Evolutionary conservation across 1,140 invertebrate species (phyloP).

Genomic region (Aplysia californica): DNA sequence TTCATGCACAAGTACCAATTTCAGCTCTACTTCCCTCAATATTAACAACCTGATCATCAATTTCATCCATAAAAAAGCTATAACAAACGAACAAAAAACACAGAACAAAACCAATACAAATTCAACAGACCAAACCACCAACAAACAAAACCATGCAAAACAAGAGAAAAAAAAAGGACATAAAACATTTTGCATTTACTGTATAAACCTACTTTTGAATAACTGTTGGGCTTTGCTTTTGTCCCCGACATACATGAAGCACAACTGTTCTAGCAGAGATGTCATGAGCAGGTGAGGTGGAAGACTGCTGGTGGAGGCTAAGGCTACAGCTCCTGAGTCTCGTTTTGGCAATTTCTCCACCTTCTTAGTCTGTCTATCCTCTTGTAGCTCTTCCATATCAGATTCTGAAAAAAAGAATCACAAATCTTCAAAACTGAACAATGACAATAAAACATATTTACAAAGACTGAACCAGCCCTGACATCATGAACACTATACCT

Average conservation of each 20-base stretch:
- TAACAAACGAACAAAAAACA: too few relatives aligned
- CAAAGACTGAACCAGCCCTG: not conserved
- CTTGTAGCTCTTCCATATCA: constrained; percentile 14
- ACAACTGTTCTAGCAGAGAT: constrained; percentile 51
- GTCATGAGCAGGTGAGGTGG: constrained; percentile 52
- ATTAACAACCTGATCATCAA: too few relatives aligned
- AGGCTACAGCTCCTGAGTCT: constrained; percentile 4
- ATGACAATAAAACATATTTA: too few relatives aligned
- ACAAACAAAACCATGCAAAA: too few relatives aligned
- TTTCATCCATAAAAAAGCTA: too few relatives aligned
- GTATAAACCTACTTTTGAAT: constrained; percentile 46
- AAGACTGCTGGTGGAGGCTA: constrained; percentile 35
- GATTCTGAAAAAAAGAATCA: constrained; percentile 19
- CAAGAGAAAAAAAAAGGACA: too few relatives aligned
- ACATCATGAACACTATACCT: not conserved
- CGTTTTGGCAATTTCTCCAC: constrained; percentile 12
- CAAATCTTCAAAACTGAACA: too few relatives aligned
- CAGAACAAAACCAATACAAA: too few relatives aligned
- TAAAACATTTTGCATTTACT: too few relatives aligned
- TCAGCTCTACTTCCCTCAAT: too few relatives aligned
- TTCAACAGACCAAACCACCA: too few relatives aligned
- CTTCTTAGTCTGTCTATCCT: not conserved
- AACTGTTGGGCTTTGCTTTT: constrained; percentile 39
- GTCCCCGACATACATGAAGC: constrained; percentile 45
- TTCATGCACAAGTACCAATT: too few relatives aligned